These are phyloP conservation scores for Emydoidea blandingii DNA, from an alignment of 2,797 vertebrate genomes.

Conservation along the genomic window DNA sequence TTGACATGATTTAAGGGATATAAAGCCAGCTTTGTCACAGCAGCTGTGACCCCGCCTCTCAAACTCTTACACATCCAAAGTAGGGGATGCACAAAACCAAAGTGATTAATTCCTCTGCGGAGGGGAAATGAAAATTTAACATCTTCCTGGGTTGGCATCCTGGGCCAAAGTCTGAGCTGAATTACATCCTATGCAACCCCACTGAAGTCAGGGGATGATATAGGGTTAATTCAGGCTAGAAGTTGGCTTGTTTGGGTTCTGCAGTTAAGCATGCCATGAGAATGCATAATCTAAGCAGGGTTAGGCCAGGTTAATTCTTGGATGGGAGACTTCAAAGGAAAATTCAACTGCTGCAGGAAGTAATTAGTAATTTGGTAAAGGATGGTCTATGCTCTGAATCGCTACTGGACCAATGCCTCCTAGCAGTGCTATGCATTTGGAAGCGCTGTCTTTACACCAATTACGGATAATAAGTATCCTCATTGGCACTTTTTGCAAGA, in stretches of 20 bases:
- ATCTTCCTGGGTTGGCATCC: background rate
- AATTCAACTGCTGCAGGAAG: background rate
- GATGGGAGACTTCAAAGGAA: background rate
- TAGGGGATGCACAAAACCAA: background rate
- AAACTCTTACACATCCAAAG: background rate
- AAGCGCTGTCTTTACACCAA: background rate
- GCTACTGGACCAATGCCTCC: background rate
- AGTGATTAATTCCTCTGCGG: slow-evolving; percentile 8
- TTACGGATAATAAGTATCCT: background rate
- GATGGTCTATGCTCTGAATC: background rate
- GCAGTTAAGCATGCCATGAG: background rate
- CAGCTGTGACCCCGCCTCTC: background rate
- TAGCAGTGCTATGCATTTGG: background rate
- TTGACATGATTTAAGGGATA: slow-evolving; percentile 22
- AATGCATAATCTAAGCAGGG: background rate
- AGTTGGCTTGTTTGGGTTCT: background rate
- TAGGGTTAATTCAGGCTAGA: background rate
- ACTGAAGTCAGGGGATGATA: background rate
- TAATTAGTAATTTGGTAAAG: background rate
- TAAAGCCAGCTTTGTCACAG: slow-evolving; percentile 28
- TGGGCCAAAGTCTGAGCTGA: slow-evolving; percentile 2
- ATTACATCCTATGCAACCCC: background rate
- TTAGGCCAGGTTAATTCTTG: too few species aligned
- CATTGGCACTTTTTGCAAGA: background rate
- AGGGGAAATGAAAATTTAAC: slow-evolving; percentile 4